Base-by-base conservation (phyloP, 2,113 vertebrate species). In the Leptobrachium leishanense region DNA sequence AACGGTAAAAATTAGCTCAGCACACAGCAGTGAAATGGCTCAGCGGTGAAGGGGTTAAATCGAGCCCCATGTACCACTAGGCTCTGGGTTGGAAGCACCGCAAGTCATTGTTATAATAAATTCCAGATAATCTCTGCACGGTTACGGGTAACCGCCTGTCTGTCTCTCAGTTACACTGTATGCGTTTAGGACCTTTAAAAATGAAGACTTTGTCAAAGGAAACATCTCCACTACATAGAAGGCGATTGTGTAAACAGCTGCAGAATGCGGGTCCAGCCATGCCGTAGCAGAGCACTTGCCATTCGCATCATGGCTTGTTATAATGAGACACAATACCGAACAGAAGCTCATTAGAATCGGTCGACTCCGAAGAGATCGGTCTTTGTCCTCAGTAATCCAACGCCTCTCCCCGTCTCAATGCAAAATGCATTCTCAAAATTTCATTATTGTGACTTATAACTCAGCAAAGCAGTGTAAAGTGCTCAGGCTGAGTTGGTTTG, bases 361-460 rank as follows among this genome's bases (percentile, higher is more conserved):
- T 46, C 11, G 46, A 55, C 59, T 11, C 63, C 9, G 41, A 65
- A 46, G 71, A 68, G 40, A 39, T 41, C 6, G 4, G 12, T 2
- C 77, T 74, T 80, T 74, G 77, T 80, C 43, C 64, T 67, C 43
- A 59, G 50, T 68, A 40, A 62, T 50, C 57, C 39, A 46, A 3
- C 12, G 12, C 20, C 3, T 44, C 42, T 73, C 40, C 20, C 20
- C 50, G 6, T 67, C 40, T 74, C 43, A 64, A 54, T 72, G 69
- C 6, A 9, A 53, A 42, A 53, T 39, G 13, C 55, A 64, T 64
- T 64, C n/a, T 31, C 39, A 31, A 39, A 31, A 64, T 64, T 64
- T 64, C 62, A 64, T 3, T 39, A 64, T 64, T 64, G 62, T 64
- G 3, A 62, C 63, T 69, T 71, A 78, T 43, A 64, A 13, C 55